A percentile compares a stretch with the other conserved stretches of the same genome.
These are phyloP conservation scores for Otis tarda DNA, from an alignment of 2,113 vertebrate genomes.

Conservation along the genomic window DNA sequence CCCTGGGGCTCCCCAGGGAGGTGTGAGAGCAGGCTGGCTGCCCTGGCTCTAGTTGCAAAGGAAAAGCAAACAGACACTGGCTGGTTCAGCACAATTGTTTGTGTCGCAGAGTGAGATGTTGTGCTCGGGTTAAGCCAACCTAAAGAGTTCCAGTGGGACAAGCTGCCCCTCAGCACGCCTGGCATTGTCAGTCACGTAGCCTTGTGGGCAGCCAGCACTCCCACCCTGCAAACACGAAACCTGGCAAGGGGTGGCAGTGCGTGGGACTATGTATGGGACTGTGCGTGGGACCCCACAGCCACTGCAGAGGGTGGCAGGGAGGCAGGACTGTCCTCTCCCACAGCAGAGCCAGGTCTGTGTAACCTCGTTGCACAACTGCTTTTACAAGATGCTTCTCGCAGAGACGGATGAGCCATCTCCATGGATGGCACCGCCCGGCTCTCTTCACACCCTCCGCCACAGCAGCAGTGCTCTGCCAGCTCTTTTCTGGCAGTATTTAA, in stretches of 20 bases:
- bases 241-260: background rate
- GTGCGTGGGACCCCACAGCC: fast-evolving
- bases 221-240: background rate
- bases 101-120: background rate
- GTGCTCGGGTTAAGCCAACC: background rate
- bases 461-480: background rate
- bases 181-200: background rate
- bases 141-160: fast-evolving
- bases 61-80: background rate
- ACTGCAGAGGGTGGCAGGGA: fast-evolving
- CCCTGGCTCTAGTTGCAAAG: background rate
- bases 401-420: background rate
- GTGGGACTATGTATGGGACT: fast-evolving
- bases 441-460: background rate
- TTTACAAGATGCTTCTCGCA: background rate
- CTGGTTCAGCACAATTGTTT: background rate
- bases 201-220: background rate
- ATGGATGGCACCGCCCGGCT: fast-evolving
- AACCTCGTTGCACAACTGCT: background rate
- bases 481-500: background rate
- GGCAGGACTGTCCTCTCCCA: background rate
- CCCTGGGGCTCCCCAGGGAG: background rate
- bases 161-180: background rate
- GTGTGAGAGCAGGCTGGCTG: background rate
- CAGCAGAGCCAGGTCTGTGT: background rate